A percentile compares a stretch with the other conserved stretches of the same genome.
phyloP scores from a whole-genome alignment of 2,113 vertebrate species.

The Dicentrarchus labrax region DNA sequence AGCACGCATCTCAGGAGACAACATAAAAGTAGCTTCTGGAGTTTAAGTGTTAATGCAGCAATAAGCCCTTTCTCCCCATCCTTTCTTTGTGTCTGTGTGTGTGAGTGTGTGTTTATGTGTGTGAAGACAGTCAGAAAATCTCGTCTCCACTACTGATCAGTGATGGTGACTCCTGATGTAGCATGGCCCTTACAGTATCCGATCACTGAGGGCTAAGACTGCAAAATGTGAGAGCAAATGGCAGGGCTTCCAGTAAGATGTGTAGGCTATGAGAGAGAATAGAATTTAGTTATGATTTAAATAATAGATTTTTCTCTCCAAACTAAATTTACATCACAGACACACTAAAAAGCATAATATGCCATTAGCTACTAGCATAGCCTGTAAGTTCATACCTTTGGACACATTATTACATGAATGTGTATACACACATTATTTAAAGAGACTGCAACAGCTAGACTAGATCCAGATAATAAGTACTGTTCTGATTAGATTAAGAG shows the following conservation, averaged over 20 bases:
- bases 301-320: not conserved
- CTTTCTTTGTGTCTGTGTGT: slow-evolving; percentile 4
- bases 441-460: slow-evolving; percentile 17
- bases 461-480: slow-evolving; percentile 21
- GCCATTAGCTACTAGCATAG: not conserved
- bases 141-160: slow-evolving; percentile 9
- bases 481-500: slow-evolving; percentile 3
- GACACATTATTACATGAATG: not conserved
- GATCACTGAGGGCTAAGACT: not conserved
- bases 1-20: slow-evolving; percentile 23
- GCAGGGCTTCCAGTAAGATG: not conserved
- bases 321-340: slow-evolving; percentile 2
- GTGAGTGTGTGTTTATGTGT: slow-evolving; percentile 4
- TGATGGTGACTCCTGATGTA: slow-evolving; percentile 10
- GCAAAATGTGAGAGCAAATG: slow-evolving; percentile 12
- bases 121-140: not conserved
- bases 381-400: not conserved
- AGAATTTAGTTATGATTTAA: not conserved
- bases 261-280: not conserved
- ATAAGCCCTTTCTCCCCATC: slow-evolving; percentile 1
- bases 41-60: slow-evolving; percentile 17
- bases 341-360: not conserved
- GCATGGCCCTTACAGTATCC: not conserved
- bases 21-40: slow-evolving; percentile 50
- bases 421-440: not conserved